Conservation (phyloP, 2,113 vertebrate species). For the Pelmatolapia mariae region DNA sequence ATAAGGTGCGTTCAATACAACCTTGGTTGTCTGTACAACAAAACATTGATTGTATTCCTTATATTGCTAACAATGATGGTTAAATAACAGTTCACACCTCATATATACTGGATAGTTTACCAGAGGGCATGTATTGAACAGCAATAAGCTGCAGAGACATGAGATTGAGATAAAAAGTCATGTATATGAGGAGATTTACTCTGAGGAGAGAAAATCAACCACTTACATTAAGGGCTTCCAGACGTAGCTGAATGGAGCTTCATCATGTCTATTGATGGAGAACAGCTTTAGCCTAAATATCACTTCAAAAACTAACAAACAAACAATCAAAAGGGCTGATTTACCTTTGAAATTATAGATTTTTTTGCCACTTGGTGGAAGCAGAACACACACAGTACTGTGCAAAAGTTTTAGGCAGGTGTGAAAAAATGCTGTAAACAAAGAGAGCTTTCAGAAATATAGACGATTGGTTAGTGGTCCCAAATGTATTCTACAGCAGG, state of each 20-base stretch:
- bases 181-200: neutral
- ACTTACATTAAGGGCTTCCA: neutral
- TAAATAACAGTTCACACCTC: neutral
- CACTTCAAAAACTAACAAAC: neutral
- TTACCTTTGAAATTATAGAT: neutral
- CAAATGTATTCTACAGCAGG: neutral
- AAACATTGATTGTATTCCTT: neutral
- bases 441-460: neutral
- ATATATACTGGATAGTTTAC: neutral
- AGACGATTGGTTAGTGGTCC: rapidly evolving
- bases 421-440: neutral
- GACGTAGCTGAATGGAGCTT: neutral
- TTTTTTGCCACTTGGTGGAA: neutral
- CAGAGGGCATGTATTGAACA: neutral
- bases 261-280: neutral
- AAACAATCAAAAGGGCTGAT: neutral
- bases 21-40: neutral
- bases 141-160: neutral
- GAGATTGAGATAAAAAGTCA: neutral
- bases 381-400: rapidly evolving
- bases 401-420: neutral
- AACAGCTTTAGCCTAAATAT: neutral
- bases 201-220: neutral
- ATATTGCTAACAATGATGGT: neutral
- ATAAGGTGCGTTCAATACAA: neutral